Evolutionary conservation across 2,113 vertebrate genomes (phyloP), one percentile per base, ranked within the genome.

Genomic region (Hyperopisus bebe): DNA sequence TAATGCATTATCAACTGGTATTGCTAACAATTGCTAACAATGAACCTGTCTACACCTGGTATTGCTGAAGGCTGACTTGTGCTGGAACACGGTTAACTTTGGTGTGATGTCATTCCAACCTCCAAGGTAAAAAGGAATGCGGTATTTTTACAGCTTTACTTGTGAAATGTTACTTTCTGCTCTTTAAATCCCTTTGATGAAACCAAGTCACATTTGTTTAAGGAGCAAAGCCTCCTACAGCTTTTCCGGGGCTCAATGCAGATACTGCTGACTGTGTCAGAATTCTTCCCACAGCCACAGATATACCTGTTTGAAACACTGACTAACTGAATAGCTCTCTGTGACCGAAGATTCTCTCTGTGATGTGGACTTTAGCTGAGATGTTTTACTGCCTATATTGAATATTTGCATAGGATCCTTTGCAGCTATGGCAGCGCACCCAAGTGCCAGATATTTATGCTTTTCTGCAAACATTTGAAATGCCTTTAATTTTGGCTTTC

Each of bases 101-200:
- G 8, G 55, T 62, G 55, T 58, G 7, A 62, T n/a, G 24, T 62
- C 55, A 62, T 62, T n/a, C 55, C 55, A 27, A 66, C 8, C n/a
- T 66, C 8, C 9, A 10, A 66, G 8, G 58, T 66, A 66, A 31
- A 55, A 66, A 27, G 62, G 62, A 66, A 66, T 27, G 62, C n/a
- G 1, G 3, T n/a, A 27, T 66, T 66, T 66, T 66, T 5, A 66
- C 62, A n/a, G 62, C 3, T 66, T 27, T 66, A 11, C n/a, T 27
- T 66, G n/a, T 66, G 62, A 66, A 66, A 66, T 27, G n/a, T 17
- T 66, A 27, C 2, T 66, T 66, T 66, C n/a, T 27, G 62, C n/a
- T 66, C n/a, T 27, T 93, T 91, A 93, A 92, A 90, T 89, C 90
- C 89, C 87, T 88, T 94, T 66, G 62, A 66, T 66, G 62, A 66